These are phyloP conservation scores for Mus pahari DNA, from an alignment of 2,113 vertebrate species.

Conservation along the genomic window DNA sequence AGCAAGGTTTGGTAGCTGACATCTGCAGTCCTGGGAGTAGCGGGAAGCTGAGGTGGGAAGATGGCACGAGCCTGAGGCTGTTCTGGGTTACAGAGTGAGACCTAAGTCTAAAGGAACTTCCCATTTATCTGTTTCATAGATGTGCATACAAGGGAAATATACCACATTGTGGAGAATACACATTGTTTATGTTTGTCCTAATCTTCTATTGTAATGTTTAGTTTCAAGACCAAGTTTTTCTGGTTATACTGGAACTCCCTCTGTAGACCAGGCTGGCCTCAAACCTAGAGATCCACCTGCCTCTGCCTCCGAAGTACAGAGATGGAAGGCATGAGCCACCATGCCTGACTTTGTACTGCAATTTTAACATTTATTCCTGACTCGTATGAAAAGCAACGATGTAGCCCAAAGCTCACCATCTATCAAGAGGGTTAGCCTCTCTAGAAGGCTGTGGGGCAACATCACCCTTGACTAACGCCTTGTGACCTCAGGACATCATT, in stretches of 20 bases:
- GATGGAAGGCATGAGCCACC: neutral
- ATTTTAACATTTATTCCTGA: slow-evolving; percentile 29
- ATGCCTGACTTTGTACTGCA: neutral
- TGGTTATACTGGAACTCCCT: neutral
- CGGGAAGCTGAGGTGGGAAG: neutral
- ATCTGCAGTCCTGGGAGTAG: neutral
- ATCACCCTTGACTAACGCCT: neutral
- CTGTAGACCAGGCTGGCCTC: too few relatives aligned
- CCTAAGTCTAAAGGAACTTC: neutral
- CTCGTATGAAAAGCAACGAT: neutral
- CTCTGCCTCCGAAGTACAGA: neutral
- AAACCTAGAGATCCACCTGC: neutral
- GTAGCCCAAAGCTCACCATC: neutral
- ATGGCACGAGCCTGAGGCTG: neutral
- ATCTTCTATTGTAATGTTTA: neutral
- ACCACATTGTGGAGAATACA: neutral
- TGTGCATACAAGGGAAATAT: neutral
- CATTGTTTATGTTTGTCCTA: neutral
- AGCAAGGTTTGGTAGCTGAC: neutral
- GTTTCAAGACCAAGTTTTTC: neutral
- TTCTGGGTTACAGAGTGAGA: neutral
- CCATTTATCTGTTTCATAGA: neutral
- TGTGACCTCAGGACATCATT: neutral
- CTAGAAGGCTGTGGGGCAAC: neutral
- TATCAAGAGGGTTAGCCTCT: neutral